Evolutionary conservation across 1,140 invertebrate species (phyloP).

Genomic region (Sitobion miscanthi): DNA sequence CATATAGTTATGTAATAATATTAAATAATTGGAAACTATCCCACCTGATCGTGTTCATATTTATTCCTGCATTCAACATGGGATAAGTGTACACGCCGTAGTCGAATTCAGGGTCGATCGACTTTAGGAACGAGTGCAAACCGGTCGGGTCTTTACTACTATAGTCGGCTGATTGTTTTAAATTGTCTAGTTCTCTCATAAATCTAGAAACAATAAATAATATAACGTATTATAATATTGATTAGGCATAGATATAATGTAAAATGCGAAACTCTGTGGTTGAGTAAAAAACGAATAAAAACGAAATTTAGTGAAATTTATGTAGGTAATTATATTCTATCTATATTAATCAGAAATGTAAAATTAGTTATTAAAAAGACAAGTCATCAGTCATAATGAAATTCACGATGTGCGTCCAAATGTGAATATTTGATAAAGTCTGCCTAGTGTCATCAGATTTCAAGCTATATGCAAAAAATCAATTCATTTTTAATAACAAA

Average conservation of each 20-base stretch:
- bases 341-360: background rate
- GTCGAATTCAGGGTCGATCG: conserved; percentile 85
- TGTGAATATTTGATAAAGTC: too few relatives aligned
- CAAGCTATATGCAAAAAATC: too few relatives aligned
- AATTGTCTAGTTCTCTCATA: conserved; percentile 88
- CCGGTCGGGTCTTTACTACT: conserved; percentile 90
- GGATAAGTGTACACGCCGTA: conserved; percentile 92
- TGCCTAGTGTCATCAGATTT: too few relatives aligned
- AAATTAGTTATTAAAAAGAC: background rate
- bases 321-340: background rate
- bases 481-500: too few relatives aligned
- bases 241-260: too few relatives aligned
- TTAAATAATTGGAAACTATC: conserved; percentile 19
- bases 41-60: conserved; percentile 77
- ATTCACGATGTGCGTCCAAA: background rate
- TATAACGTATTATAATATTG: background rate
- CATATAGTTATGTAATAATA: background rate
- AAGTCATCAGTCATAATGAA: background rate
- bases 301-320: background rate
- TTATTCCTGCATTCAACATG: conserved; percentile 94
- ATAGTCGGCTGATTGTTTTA: conserved; percentile 98
- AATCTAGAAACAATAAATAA: conserved; percentile 71
- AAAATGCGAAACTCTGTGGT: background rate
- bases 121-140: conserved; percentile 88
- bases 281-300: background rate